phyloP scores from a whole-genome alignment of 1,140 invertebrate species.

The Leptopilina clavipes region DNA sequence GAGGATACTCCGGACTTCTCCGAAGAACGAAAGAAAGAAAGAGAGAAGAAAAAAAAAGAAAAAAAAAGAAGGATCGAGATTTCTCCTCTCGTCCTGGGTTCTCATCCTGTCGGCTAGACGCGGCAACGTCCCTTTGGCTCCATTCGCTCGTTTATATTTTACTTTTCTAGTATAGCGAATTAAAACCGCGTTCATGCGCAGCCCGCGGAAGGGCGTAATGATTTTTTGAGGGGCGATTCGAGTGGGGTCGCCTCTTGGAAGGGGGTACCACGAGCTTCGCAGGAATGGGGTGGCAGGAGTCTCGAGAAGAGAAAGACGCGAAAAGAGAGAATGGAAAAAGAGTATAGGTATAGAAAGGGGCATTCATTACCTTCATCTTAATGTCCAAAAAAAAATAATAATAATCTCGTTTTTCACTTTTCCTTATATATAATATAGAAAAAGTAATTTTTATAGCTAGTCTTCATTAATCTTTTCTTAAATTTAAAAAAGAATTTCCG shows the following conservation, averaged over 20 bases:
- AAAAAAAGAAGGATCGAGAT: conserved; percentile 59
- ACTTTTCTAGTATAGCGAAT: conserved; percentile 76
- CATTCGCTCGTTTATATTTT: conserved; percentile 71
- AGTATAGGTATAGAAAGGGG: conserved; percentile 41
- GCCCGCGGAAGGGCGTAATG: conserved; percentile 76
- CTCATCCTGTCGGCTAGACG: conserved; percentile 40
- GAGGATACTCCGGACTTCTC: conserved; percentile 46
- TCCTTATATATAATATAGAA: neutral
- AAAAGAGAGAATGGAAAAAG: conserved; percentile 43
- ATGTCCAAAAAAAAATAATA: neutral
- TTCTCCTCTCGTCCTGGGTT: conserved; percentile 51
- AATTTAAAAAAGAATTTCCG: too few relatives aligned
- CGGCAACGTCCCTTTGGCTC: conserved; percentile 50
- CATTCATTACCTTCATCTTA: conserved; percentile 33
- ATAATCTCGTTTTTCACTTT: neutral
- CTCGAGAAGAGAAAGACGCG: conserved; percentile 44
- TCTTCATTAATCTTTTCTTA: neutral
- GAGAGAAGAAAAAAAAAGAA: conserved; percentile 53
- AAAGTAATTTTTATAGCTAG: neutral
- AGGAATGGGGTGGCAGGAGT: conserved; percentile 56
- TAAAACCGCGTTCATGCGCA: conserved; percentile 77
- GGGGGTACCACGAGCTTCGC: conserved; percentile 62
- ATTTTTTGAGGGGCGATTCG: conserved; percentile 76
- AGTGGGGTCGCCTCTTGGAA: conserved; percentile 70
- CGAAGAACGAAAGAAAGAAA: conserved; percentile 41